A percentile compares a stretch with the other conserved stretches of the same genome.
These are phyloP conservation scores for Sericinus montela DNA, from an alignment of 2,888 invertebrate species.

Conservation along the genomic window DNA sequence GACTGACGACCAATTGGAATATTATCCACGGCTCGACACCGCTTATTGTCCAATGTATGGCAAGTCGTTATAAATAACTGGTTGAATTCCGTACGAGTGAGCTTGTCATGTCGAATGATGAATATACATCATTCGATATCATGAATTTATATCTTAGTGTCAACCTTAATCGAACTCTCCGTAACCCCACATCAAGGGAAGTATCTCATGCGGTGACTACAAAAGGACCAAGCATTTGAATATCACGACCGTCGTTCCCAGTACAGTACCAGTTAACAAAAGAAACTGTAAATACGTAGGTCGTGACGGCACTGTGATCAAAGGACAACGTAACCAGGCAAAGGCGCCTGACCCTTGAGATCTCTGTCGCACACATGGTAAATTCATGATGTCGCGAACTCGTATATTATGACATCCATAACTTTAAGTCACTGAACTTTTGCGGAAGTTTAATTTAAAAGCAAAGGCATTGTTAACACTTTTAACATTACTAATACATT, in stretches of 20 bases:
- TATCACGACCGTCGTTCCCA: slow-evolving; percentile 27
- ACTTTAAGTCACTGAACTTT: no score
- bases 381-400: slow-evolving; percentile 38
- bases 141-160: neutral
- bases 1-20: slow-evolving; percentile 38
- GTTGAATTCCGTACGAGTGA: slow-evolving; percentile 1
- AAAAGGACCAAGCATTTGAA: slow-evolving; percentile 29
- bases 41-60: slow-evolving; percentile 35
- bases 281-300: slow-evolving; percentile 67
- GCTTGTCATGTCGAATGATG: slow-evolving; percentile 37
- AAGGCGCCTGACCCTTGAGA: slow-evolving; percentile 63
- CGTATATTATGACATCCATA: slow-evolving; percentile 5
- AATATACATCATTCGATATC: neutral
- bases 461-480: no score
- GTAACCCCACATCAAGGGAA: neutral
- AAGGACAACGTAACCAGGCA: slow-evolving; percentile 65
- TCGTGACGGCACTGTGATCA: slow-evolving; percentile 58
- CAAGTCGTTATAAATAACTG: slow-evolving; percentile 37
- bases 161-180: slow-evolving; percentile 40
- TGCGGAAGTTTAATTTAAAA: no score
- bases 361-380: slow-evolving; percentile 49
- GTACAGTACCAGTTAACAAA: slow-evolving; percentile 46
- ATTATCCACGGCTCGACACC: slow-evolving; percentile 47
- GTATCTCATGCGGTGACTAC: slow-evolving; percentile 5
- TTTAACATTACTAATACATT: no score